A percentile compares a stretch with the other conserved stretches of the same genome.
Evolutionary conservation across 1,140 invertebrate species (phyloP).

Genomic region (Platorchestia sp.): DNA sequence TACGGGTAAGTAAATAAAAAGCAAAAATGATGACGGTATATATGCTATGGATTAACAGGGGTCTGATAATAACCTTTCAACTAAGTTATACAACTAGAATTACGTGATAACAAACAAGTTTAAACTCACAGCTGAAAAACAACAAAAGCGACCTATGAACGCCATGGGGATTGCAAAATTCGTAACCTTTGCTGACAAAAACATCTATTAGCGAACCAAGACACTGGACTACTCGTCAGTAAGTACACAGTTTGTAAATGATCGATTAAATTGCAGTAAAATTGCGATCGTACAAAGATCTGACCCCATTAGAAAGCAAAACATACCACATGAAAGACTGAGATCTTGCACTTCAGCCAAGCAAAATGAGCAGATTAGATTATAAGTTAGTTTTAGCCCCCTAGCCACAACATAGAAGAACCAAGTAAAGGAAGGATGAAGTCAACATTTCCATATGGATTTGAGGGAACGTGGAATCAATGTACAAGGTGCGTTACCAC

Average conservation of each 20-base stretch:
- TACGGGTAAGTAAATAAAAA: not conserved
- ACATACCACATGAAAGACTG: not conserved
- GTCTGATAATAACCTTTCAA: not conserved
- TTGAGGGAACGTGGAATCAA: too few relatives aligned
- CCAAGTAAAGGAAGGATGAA: too few relatives aligned
- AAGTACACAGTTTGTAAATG: not conserved
- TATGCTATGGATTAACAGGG: not conserved
- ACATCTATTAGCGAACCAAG: not conserved
- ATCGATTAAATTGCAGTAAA: too few relatives aligned
- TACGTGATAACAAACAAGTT: not conserved
- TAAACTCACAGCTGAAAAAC: not conserved
- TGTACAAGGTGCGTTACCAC: too few relatives aligned
- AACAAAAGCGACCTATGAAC: not conserved
- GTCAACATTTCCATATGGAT: too few relatives aligned
- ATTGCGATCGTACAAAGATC: not conserved
- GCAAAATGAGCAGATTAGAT: too few relatives aligned
- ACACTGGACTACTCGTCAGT: not conserved
- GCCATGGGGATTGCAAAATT: not conserved
- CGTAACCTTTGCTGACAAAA: not conserved
- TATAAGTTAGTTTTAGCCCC: too few relatives aligned
- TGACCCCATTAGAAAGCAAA: not conserved
- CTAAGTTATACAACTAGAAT: not conserved
- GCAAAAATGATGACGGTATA: not conserved
- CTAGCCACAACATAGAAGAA: too few relatives aligned
- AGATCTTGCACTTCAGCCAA: too few relatives aligned